Evolutionary conservation across 2,113 vertebrate species (phyloP), one percentile per base, ranked within the genome.

Genomic region (Oryzias celebensis): DNA sequence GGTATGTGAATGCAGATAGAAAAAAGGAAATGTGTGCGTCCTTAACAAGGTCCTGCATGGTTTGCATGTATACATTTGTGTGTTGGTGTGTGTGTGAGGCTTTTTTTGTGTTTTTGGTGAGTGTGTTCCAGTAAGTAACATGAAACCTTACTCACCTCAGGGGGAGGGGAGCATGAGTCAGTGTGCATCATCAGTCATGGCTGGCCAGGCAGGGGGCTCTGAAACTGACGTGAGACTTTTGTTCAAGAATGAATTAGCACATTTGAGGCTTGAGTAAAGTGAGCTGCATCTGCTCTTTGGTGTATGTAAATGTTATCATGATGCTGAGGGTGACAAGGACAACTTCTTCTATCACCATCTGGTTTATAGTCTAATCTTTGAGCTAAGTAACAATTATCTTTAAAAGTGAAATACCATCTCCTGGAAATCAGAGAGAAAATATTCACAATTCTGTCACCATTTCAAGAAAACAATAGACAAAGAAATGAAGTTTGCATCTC

Each of bases 51-150:
- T 66, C 63, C 62, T 74, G 52, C 44, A 24, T 69, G 74, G 67
- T 82, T 77, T 80, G 62, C 44, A 78, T 64, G 65, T 20, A 52
- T 41, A n/a, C 64, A 48, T 69, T 54, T 52, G 31, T 61, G 65
- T 56, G 18, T 69, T 54, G 48, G 31, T 61, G 65, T 56, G 18
- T 63, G 62, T 55, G 55, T 67, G 66, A 72, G 66, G 52, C 62
- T 68, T 78, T 76, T 73, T 80, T 87, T 88, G 80, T 90, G 69
- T 80, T 82, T 79, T 75, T 64, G 60, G 51, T 60, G 65, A 71
- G 57, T 55, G 73, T 70, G 72, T 95, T 95, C 92, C 93, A 87
- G 91, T 91, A 94, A 95, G 87, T 90, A 89, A 90, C 86, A 89
- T 75, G 77, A 72, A 77, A 61, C 67, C 50, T 86, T 87, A 93